phyloP scores from a whole-genome alignment of 1,140 invertebrate species.

The Lordiphosa collinella region DNA sequence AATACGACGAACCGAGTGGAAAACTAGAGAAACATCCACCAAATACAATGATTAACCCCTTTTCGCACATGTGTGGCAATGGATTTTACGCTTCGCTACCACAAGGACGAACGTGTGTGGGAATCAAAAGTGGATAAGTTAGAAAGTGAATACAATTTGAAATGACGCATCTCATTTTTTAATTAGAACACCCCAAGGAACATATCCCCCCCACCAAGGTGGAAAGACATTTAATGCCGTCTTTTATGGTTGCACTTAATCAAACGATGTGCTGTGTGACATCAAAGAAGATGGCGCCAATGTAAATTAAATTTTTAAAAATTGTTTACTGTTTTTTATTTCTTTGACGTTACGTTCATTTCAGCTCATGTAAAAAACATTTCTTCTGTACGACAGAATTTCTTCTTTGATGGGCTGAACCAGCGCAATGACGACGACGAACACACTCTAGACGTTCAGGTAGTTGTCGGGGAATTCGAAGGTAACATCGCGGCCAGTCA shows the following conservation, averaged over 20 bases:
- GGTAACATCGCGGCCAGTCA: conserved; percentile 98
- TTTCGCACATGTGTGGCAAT: conserved; percentile 42
- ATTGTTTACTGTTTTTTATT: conserved; percentile 68
- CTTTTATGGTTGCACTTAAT: conserved; percentile 41
- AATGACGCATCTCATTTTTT: conserved; percentile 31
- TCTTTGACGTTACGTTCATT: conserved; percentile 62
- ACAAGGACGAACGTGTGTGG: conserved; percentile 1
- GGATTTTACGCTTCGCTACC: conserved; percentile 38
- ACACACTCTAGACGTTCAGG: conserved; percentile 85
- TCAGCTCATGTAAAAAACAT: conserved; percentile 58
- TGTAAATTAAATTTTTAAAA: conserved; percentile 49
- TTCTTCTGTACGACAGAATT: conserved; percentile 67
- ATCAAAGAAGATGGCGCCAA: conserved; percentile 11
- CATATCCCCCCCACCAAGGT: background rate
- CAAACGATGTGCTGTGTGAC: conserved; percentile 20
- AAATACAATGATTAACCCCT: conserved; percentile 52
- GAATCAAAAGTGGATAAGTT: conserved; percentile 20
- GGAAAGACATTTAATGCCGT: background rate
- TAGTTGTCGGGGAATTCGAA: conserved; percentile 99
- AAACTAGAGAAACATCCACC: conserved; percentile 20
- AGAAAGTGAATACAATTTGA: conserved; percentile 38
- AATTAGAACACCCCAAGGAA: conserved; percentile 43
- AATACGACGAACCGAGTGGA: conserved; percentile 31
- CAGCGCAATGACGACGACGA: conserved; percentile 45
- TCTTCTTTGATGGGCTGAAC: conserved; percentile 49